Evolutionary conservation across 2,113 vertebrate genomes (phyloP).

Genomic region (Amphilophus citrinellus): DNA sequence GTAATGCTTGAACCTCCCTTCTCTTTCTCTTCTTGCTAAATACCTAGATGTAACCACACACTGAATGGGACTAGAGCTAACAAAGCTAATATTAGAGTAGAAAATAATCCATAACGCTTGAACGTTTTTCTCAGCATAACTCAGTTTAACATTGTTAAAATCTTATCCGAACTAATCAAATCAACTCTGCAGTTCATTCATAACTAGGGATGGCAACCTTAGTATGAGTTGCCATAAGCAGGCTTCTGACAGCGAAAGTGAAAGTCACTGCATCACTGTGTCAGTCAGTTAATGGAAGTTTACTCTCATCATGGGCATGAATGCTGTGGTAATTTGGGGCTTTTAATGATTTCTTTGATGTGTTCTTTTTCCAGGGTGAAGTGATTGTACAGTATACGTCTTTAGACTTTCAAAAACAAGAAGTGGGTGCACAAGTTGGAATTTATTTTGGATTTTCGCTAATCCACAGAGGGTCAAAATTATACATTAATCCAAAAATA

Average conservation of each 20-base stretch:
- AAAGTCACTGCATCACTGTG: conserved; percentile 36
- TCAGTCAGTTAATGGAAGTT: not conserved
- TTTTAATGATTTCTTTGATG: not conserved
- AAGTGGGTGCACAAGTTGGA: not conserved
- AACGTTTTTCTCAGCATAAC: not conserved
- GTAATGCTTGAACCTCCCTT: rapidly evolving
- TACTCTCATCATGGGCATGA: not conserved
- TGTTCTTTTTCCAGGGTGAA: not conserved
- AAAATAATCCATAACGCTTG: not conserved
- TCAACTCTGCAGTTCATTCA: not conserved
- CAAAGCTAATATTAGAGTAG: not conserved
- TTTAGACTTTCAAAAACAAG: not conserved
- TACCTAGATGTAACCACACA: not conserved
- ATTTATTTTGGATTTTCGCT: not conserved
- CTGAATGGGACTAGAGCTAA: not conserved
- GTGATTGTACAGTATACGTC: not conserved
- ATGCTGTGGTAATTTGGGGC: not conserved
- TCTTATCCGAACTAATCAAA: not conserved
- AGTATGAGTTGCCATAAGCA: not conserved
- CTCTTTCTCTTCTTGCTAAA: rapidly evolving
- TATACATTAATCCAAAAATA: no score
- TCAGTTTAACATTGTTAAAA: not conserved
- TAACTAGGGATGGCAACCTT: not conserved
- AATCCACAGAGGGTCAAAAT: no score
- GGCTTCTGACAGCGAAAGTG: conserved; percentile 47